Percentiles rank a stretch among this genome's conserved stretches.
Conservation (phyloP, 2,113 vertebrate genomes). For the Cyrtonyx montezumae region DNA sequence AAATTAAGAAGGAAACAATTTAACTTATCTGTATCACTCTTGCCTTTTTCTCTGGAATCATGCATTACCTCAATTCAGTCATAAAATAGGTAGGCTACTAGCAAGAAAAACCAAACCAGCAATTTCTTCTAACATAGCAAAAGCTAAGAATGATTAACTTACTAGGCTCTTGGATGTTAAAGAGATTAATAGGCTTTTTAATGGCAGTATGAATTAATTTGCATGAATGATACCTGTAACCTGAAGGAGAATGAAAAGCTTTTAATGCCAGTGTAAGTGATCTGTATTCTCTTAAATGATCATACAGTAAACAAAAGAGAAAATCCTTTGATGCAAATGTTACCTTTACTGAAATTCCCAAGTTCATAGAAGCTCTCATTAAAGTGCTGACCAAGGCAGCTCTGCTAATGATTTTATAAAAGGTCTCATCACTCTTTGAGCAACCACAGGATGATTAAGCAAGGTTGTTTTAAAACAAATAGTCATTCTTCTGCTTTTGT, state of each 20-base stretch:
- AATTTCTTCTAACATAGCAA: conserved; percentile 33
- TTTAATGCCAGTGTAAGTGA: conserved; percentile 33
- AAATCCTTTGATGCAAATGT: conserved; percentile 58
- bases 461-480: conserved; percentile 66
- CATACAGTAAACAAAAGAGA: conserved; percentile 51
- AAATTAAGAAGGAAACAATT: not conserved
- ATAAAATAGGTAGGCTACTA: conserved; percentile 27
- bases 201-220: conserved; percentile 51
- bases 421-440: conserved; percentile 61
- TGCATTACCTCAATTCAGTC: not conserved
- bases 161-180: conserved; percentile 31
- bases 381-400: conserved; percentile 35
- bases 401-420: conserved; percentile 64
- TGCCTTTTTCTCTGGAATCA: conserved; percentile 4
- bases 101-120: conserved; percentile 19
- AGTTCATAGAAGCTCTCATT: conserved; percentile 56
- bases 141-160: conserved; percentile 45
- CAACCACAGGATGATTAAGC: conserved; percentile 26
- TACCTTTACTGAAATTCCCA: conserved; percentile 66
- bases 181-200: conserved; percentile 56
- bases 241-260: conserved; percentile 28
- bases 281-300: conserved; percentile 48
- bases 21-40: not conserved
- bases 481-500: conserved; percentile 29
- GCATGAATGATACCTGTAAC: conserved; percentile 49